Evolutionary conservation across 2,797 vertebrate species (phyloP).

Genomic region (Ctenopoma kingsleyae): DNA sequence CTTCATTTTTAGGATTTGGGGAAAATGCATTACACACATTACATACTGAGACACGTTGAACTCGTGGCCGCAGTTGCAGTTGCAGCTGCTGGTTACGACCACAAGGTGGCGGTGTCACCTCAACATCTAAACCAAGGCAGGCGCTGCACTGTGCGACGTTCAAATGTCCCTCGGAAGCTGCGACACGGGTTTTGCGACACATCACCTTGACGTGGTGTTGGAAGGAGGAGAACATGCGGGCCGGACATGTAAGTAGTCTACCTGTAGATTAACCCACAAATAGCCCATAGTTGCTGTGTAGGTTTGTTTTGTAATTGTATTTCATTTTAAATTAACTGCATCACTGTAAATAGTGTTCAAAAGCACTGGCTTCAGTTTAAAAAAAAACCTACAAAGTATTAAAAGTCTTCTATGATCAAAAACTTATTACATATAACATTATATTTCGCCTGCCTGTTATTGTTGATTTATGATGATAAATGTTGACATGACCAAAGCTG

Average conservation of each 20-base stretch:
- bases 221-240: neutral
- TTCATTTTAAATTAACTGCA: neutral
- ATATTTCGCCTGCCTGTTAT: neutral
- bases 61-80: neutral
- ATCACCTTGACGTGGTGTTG: neutral
- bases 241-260: neutral
- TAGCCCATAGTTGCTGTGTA: neutral
- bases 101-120: slow-evolving; percentile 66
- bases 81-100: slow-evolving; percentile 44
- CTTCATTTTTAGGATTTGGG: too few relatives aligned
- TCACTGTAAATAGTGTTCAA: too few relatives aligned
- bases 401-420: too few relatives aligned
- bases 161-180: neutral
- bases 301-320: neutral
- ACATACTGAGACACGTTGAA: too few relatives aligned
- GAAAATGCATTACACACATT: too few relatives aligned
- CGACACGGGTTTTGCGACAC: too few relatives aligned
- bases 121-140: slow-evolving; percentile 33
- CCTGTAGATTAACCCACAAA: neutral
- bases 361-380: too few relatives aligned
- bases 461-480: too few relatives aligned
- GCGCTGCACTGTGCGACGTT: slow-evolving; percentile 52
- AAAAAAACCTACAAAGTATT: too few relatives aligned
- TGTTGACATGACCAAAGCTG: too few relatives aligned
- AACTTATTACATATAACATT: neutral